These are phyloP conservation scores for Alcis repandata DNA, from an alignment of 2,888 invertebrate species.

Conservation along the genomic window DNA sequence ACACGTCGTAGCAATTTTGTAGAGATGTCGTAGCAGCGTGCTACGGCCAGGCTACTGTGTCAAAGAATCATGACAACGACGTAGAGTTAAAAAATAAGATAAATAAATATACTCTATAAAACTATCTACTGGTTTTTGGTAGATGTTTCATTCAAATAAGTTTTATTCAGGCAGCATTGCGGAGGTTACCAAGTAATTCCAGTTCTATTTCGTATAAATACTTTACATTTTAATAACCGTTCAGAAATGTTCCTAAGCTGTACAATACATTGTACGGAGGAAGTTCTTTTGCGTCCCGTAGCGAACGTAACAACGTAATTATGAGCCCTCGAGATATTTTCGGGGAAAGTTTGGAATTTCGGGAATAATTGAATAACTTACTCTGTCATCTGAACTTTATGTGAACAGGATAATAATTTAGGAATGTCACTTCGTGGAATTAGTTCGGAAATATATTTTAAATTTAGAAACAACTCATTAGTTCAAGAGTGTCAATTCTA, in stretches of 20 bases:
- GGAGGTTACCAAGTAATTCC: too few species aligned
- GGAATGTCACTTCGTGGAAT: background rate
- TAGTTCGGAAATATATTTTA: background rate
- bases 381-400: conserved; percentile 42
- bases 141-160: too few species aligned
- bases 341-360: conserved; percentile 40
- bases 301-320: conserved; percentile 42
- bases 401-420: conserved; percentile 38
- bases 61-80: background rate
- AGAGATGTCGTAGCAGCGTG: conserved; percentile 28
- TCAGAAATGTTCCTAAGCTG: background rate
- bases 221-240: background rate
- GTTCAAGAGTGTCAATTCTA: too few species aligned
- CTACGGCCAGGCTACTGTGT: conserved; percentile 1
- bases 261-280: conserved; percentile 34
- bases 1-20: conserved; percentile 34
- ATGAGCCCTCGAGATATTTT: conserved; percentile 35
- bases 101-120: too few species aligned
- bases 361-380: conserved; percentile 46
- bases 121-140: too few species aligned
- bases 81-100: background rate
- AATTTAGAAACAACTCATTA: background rate
- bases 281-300: conserved; percentile 29
- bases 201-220: too few species aligned
- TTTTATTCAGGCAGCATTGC: too few species aligned